These are phyloP conservation scores for Hypsibius dujardini DNA, from an alignment of 1,140 invertebrate genomes.

Conservation along the genomic window DNA sequence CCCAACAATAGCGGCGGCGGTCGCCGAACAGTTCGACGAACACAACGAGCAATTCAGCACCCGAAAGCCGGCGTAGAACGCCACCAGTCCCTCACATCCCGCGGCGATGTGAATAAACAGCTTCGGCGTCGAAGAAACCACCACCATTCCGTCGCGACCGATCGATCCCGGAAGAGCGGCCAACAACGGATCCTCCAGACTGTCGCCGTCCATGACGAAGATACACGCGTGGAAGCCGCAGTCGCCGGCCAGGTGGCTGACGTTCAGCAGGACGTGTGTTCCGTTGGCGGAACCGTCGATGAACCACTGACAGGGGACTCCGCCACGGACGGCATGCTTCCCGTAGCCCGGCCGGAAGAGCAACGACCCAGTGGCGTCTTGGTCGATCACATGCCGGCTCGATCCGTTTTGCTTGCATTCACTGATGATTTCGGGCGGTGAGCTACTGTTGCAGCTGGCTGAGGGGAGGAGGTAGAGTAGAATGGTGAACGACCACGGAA, in stretches of 20 bases:
- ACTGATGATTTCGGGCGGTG: too few relatives aligned
- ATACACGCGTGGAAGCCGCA: not conserved
- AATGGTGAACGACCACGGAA: too few relatives aligned
- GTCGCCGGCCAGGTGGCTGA: not conserved
- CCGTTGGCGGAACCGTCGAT: not conserved
- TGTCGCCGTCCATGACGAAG: not conserved
- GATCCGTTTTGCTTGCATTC: not conserved
- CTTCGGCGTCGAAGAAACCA: slow-evolving; percentile 5
- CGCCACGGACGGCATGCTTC: too few relatives aligned
- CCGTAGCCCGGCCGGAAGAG: not conserved
- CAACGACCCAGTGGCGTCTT: not conserved
- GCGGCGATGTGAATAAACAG: not conserved
- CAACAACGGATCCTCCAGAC: not conserved
- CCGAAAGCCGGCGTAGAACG: not conserved
- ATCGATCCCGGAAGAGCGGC: not conserved
- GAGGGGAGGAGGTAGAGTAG: too few relatives aligned
- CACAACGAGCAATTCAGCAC: not conserved
- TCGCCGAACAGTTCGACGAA: not conserved
- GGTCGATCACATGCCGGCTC: not conserved
- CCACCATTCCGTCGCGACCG: not conserved
- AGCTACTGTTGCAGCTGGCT: too few relatives aligned
- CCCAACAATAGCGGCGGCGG: not conserved
- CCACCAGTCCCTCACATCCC: not conserved
- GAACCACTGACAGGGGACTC: slow-evolving; percentile 10
- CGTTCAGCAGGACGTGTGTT: not conserved